Evolutionary conservation across 2,888 invertebrate species (phyloP).

Genomic region (Habroteleia sp.): DNA sequence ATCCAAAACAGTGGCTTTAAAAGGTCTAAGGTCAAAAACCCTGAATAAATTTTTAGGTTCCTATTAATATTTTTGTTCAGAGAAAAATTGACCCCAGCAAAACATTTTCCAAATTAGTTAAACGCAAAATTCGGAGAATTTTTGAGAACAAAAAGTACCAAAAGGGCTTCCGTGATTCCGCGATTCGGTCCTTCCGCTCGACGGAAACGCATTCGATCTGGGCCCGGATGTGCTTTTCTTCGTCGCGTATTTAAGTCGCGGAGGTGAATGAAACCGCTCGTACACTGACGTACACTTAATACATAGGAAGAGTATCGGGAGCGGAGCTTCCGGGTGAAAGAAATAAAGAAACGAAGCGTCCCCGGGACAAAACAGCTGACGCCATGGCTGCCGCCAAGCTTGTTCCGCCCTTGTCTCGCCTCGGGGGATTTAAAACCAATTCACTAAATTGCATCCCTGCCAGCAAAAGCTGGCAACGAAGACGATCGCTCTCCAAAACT

Average conservation of each 20-base stretch:
- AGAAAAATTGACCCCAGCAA: no score
- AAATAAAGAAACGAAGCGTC: constrained; percentile 74
- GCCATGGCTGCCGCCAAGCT: constrained; percentile 75
- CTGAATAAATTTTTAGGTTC: no score
- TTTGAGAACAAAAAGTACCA: constrained; percentile 5
- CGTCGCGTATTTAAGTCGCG: constrained; percentile 49
- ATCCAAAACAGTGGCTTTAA: no score
- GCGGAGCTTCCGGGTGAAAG: constrained; percentile 70
- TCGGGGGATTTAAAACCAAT: constrained; percentile 79
- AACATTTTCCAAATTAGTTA: constrained; percentile 14
- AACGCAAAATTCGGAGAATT: constrained; percentile 8
- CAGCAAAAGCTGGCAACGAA: constrained; percentile 64
- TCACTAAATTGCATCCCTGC: constrained; percentile 76
- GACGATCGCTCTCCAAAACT: constrained; percentile 62
- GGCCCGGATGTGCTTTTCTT: constrained; percentile 62
- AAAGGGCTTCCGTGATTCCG: constrained; percentile 39
- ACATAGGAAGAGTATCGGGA: constrained; percentile 70
- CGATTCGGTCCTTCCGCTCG: constrained; percentile 49
- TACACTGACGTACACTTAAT: constrained; percentile 63
- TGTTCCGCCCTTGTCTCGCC: constrained; percentile 68
- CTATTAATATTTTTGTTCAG: no score
- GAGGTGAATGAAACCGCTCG: constrained; percentile 42
- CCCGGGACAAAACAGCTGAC: constrained; percentile 79
- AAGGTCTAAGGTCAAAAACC: no score
- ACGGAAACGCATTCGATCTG: constrained; percentile 58